These are phyloP conservation scores for Fratercula arctica DNA, from an alignment of 2,797 vertebrate genomes.

Conservation along the genomic window DNA sequence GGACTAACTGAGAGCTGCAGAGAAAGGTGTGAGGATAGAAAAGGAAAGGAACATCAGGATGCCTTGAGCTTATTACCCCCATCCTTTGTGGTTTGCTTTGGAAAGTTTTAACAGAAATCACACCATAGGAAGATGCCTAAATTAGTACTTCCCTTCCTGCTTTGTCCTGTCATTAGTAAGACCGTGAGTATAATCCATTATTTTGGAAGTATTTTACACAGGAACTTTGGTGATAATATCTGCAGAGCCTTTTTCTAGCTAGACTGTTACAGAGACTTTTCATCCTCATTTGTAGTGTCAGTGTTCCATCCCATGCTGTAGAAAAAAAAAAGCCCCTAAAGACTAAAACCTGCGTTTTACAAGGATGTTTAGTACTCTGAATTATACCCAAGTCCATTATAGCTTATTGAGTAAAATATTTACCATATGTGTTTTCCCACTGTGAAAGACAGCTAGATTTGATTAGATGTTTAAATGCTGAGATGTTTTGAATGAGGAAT, in stretches of 20 bases:
- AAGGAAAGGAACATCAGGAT: background rate
- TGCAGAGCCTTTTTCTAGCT: background rate
- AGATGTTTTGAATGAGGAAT: background rate
- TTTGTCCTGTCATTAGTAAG: background rate
- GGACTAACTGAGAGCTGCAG: background rate
- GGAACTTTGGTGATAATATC: background rate
- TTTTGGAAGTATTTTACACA: background rate
- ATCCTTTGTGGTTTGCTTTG: background rate
- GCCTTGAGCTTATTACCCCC: background rate
- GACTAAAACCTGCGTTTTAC: background rate
- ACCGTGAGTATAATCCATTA: background rate
- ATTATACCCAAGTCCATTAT: background rate
- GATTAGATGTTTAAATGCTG: background rate
- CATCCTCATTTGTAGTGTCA: background rate
- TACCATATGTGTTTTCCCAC: background rate
- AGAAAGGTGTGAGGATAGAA: background rate
- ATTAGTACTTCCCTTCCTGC: background rate
- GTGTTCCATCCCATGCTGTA: background rate
- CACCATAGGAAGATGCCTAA: background rate
- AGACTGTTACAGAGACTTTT: background rate
- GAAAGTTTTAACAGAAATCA: background rate
- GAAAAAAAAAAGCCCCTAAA: background rate
- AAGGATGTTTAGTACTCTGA: background rate
- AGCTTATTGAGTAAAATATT: background rate
- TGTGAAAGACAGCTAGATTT: background rate